phyloP scores from a whole-genome alignment of 2,113 vertebrate genomes.

The Plecturocebus donacophilus region DNA sequence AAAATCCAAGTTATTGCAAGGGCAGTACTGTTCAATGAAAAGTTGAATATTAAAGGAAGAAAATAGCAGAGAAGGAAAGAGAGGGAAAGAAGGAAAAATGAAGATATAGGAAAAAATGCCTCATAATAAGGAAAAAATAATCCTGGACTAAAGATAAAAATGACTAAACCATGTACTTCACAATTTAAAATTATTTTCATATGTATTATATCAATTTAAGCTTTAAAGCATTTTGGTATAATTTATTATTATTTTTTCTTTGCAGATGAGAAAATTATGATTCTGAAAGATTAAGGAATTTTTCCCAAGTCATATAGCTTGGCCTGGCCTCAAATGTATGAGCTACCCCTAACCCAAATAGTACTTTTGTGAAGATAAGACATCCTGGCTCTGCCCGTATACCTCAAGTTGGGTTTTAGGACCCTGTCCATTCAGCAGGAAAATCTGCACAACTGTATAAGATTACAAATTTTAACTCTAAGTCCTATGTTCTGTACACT shows the following conservation, averaged over 20 bases:
- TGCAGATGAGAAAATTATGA: neutral
- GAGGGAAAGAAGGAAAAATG: neutral
- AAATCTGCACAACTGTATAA: neutral
- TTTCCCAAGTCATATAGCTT: neutral
- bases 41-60: neutral
- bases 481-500: neutral
- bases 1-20: conserved; percentile 9
- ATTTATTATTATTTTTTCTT: neutral
- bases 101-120: neutral
- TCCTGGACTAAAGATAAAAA: neutral
- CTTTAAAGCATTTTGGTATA: neutral
- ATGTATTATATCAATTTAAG: neutral
- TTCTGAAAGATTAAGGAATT: neutral
- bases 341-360: neutral
- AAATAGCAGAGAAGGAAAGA: neutral
- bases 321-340: neutral
- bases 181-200: conserved; percentile 14
- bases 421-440: neutral
- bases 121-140: neutral
- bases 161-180: neutral
- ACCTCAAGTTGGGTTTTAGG: neutral
- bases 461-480: neutral
- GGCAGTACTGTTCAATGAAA: neutral
- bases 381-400: neutral
- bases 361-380: neutral